Evolutionary conservation across 2,888 invertebrate species (phyloP).

Genomic region (Folsomia candida): DNA sequence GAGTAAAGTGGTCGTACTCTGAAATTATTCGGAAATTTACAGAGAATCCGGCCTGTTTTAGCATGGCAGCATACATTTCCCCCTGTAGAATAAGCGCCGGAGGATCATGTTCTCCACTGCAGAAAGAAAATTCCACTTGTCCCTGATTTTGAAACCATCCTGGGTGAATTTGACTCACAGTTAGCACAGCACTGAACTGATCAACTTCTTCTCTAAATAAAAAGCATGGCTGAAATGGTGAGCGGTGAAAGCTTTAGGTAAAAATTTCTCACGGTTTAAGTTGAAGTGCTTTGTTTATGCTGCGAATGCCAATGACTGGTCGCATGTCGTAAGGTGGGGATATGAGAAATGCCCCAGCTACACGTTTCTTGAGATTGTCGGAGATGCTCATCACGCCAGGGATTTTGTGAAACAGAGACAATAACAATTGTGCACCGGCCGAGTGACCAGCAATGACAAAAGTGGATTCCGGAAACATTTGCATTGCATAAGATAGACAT

Average conservation of each 20-base stretch:
- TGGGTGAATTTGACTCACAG: background rate
- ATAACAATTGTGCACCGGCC: conserved; percentile 2
- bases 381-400: background rate
- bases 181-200: background rate
- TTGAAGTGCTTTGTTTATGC: conserved; percentile 3
- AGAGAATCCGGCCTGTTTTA: conserved; percentile 1
- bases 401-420: conserved; percentile 1
- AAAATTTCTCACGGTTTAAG: background rate
- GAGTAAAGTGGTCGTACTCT: conserved; percentile 22
- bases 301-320: background rate
- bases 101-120: conserved; percentile 13
- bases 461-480: conserved; percentile 1
- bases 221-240: too few relatives aligned
- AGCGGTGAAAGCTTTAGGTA: too few relatives aligned
- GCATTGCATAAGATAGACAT: background rate
- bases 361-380: background rate
- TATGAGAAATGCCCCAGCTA: background rate
- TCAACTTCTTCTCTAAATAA: background rate
- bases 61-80: conserved; percentile 7
- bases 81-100: conserved; percentile 5
- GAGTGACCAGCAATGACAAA: conserved; percentile 9
- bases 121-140: background rate
- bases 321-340: conserved; percentile 12
- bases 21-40: conserved; percentile 7
- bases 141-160: background rate